Conservation (phyloP, 2,113 vertebrate species). For the Semnornis frantzii region DNA sequence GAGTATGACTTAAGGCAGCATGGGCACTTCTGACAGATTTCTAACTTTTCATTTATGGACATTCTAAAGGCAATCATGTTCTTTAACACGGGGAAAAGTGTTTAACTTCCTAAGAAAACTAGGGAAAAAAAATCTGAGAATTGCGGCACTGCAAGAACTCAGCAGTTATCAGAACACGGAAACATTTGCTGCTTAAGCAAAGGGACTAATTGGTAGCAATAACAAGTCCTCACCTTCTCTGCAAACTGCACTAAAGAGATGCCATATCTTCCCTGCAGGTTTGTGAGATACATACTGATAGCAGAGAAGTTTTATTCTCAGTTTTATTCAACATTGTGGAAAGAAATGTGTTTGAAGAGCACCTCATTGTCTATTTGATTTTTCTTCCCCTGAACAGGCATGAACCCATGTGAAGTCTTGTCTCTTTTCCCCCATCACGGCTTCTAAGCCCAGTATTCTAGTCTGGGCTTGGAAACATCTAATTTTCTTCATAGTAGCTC, state of each 20-base stretch:
- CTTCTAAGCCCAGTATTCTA: neutral
- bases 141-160: neutral
- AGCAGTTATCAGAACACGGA: neutral
- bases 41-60: neutral
- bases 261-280: rapidly evolving
- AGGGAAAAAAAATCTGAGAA: neutral
- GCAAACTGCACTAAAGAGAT: neutral
- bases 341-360: neutral
- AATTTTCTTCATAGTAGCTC: neutral
- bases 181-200: neutral
- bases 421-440: rapidly evolving
- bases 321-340: neutral
- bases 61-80: neutral
- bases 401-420: neutral
- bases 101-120: neutral
- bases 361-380: neutral
- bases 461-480: neutral
- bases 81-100: neutral
- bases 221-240: neutral
- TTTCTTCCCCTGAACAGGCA: rapidly evolving
- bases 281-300: neutral
- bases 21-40: neutral
- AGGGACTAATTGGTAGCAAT: neutral
- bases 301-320: neutral
- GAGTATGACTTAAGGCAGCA: neutral